phyloP scores from a whole-genome alignment of 2,113 vertebrate genomes.

The Asarcornis scutulata region DNA sequence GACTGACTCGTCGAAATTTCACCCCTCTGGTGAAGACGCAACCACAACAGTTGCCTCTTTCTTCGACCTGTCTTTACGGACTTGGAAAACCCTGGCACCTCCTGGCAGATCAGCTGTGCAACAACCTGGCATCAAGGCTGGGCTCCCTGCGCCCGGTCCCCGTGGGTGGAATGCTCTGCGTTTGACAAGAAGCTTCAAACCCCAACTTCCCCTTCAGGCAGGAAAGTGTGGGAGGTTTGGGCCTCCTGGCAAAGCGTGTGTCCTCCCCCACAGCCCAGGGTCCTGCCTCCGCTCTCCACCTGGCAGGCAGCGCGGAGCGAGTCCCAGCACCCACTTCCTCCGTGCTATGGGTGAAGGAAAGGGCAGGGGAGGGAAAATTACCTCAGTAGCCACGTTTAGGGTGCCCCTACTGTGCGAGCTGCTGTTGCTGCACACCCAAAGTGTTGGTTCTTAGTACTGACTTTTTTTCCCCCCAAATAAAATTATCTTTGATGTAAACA shows the following conservation, averaged over 20 bases:
- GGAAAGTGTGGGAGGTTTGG: slow-evolving; percentile 57
- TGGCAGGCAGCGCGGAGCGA: background rate
- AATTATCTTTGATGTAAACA: background rate
- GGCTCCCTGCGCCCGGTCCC: background rate
- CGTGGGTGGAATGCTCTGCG: slow-evolving; percentile 36
- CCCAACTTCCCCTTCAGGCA: slow-evolving; percentile 55
- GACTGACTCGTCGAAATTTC: background rate
- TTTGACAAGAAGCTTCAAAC: slow-evolving; percentile 12
- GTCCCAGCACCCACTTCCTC: background rate
- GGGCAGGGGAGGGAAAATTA: background rate
- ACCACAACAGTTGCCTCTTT: background rate
- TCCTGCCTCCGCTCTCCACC: background rate
- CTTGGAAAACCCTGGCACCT: background rate
- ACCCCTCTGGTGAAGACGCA: background rate
- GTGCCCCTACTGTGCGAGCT: background rate
- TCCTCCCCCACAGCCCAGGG: background rate
- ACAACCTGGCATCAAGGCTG: background rate
- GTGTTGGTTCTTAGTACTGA: too few relatives aligned
- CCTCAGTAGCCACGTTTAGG: background rate
- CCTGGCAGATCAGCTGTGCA: background rate
- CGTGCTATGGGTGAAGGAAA: background rate
- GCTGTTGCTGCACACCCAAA: background rate
- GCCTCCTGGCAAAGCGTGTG: accelerated
- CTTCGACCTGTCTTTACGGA: background rate
- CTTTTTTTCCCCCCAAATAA: too few relatives aligned